A percentile compares a stretch with the other conserved stretches of the same genome.
phyloP scores from a whole-genome alignment of 2,888 invertebrate species.

The Tenodera sinensis region DNA sequence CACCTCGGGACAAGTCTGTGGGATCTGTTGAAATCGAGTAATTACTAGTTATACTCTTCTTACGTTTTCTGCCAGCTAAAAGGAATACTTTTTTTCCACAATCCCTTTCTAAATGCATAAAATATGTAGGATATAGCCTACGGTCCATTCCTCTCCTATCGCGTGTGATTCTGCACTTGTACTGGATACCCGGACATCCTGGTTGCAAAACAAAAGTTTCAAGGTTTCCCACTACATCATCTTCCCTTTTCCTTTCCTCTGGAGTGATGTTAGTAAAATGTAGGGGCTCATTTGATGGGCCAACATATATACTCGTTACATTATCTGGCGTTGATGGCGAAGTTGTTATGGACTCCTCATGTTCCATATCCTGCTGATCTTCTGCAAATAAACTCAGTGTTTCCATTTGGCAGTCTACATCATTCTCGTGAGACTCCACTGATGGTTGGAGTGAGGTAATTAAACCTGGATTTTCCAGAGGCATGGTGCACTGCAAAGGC shows the following conservation, averaged over 20 bases:
- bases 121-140: conserved; percentile 96
- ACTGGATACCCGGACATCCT: conserved; percentile 84
- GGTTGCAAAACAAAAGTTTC: conserved; percentile 78
- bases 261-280: conserved; percentile 38
- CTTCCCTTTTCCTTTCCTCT: conserved; percentile 65
- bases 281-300: conserved; percentile 42
- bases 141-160: conserved; percentile 98
- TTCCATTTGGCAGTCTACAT: conserved; percentile 18
- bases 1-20: conserved; percentile 89
- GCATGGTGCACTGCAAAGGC: conserved; percentile 81
- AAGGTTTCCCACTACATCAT: conserved; percentile 62
- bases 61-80: conserved; percentile 85
- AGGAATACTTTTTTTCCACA: conserved; percentile 86
- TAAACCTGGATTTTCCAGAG: conserved; percentile 73
- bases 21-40: conserved; percentile 97
- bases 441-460: conserved; percentile 35
- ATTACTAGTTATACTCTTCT: conserved; percentile 97
- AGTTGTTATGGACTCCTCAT: conserved; percentile 59
- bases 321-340: conserved; percentile 46
- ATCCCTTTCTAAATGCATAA: conserved; percentile 92
- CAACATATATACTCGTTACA: conserved; percentile 41
- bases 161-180: conserved; percentile 94
- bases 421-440: conserved; percentile 53
- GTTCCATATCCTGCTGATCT: conserved; percentile 50
- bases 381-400: conserved; percentile 23